Conservation (phyloP, 2,888 invertebrate genomes). For the Epistrophe eligans region DNA sequence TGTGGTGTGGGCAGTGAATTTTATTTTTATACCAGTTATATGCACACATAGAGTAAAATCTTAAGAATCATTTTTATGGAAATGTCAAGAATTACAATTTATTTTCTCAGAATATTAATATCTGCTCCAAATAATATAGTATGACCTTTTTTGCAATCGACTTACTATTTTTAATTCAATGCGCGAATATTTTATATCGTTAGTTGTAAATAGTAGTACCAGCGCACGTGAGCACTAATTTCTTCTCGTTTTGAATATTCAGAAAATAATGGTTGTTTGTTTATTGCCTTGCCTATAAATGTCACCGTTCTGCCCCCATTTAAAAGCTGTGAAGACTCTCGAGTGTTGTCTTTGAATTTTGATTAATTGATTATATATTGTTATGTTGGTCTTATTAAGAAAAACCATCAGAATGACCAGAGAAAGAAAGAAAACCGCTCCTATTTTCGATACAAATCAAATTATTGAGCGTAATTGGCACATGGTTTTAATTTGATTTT, state of each 20-base stretch:
- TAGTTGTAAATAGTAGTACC: neutral
- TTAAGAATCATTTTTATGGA: too few species aligned
- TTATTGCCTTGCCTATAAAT: slow-evolving; percentile 12
- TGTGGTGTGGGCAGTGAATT: too few species aligned
- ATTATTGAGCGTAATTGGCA: slow-evolving; percentile 67
- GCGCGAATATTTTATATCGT: neutral
- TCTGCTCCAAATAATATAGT: neutral
- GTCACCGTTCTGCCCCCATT: slow-evolving; percentile 36
- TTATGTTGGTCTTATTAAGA: neutral
- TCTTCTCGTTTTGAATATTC: slow-evolving; percentile 12
- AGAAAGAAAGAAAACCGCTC: slow-evolving; percentile 8
- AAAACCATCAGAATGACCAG: slow-evolving; percentile 5
- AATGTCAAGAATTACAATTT: too few species aligned
- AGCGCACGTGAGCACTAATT: neutral
- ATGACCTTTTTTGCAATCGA: neutral
- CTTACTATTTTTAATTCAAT: neutral
- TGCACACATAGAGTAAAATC: too few species aligned
- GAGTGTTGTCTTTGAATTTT: slow-evolving; percentile 65
- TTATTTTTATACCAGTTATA: too few species aligned
- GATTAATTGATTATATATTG: slow-evolving; percentile 38
- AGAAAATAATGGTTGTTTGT: neutral
- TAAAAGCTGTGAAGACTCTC: slow-evolving; percentile 3
- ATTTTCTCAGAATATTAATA: neutral
- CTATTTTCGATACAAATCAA: slow-evolving; percentile 52
- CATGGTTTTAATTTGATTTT: slow-evolving; percentile 38